phyloP scores from a whole-genome alignment of 2,113 vertebrate genomes.

The Syrmaticus mikado region DNA sequence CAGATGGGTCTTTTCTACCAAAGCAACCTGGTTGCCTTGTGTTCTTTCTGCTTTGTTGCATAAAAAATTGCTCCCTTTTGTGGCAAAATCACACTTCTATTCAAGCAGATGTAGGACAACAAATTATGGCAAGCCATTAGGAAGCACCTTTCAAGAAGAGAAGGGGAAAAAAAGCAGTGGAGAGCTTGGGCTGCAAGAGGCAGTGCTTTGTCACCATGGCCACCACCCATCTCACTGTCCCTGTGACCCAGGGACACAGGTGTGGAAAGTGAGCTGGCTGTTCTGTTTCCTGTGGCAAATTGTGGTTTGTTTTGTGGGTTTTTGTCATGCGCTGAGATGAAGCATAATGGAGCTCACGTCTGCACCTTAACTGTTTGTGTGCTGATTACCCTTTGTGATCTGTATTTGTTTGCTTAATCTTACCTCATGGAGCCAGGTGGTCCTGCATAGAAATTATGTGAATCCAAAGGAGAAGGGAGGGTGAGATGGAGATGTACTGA shows the following conservation, averaged over 20 bases:
- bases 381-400: not conserved
- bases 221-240: not conserved
- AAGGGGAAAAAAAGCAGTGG: not conserved
- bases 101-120: slow-evolving; percentile 4
- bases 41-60: not conserved
- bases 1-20: not conserved
- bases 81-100: not conserved
- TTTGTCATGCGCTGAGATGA: not conserved
- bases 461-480: not conserved
- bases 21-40: not conserved
- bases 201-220: not conserved
- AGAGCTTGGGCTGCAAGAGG: not conserved
- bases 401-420: not conserved
- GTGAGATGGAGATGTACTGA: not conserved
- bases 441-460: rapidly evolving
- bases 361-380: not conserved
- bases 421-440: not conserved
- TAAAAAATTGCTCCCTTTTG: not conserved
- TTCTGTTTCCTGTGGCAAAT: not conserved
- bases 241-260: not conserved
- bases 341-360: not conserved
- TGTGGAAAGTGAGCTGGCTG: not conserved
- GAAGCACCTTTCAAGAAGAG: not conserved
- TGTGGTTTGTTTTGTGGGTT: not conserved
- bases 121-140: not conserved